A percentile compares a stretch with the other conserved stretches of the same genome.
phyloP scores from a whole-genome alignment of 1,140 invertebrate species.

The Aphis craccivora region DNA sequence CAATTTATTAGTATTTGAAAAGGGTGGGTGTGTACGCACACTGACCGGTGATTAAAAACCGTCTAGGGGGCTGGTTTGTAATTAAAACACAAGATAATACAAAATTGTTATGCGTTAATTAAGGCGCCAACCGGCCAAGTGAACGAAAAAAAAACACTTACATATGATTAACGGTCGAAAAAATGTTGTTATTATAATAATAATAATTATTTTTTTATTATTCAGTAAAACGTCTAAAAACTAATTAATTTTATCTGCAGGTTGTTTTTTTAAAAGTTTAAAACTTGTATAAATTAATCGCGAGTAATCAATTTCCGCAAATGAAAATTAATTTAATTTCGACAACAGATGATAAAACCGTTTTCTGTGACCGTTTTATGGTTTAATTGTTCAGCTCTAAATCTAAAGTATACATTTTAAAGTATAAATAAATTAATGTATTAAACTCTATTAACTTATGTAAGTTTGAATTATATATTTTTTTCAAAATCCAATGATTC shows the following conservation, averaged over 20 bases:
- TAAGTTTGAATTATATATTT: background rate
- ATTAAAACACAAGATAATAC: constrained; percentile 45
- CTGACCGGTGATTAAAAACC: constrained; percentile 54
- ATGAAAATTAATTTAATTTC: constrained; percentile 13
- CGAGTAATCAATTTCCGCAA: constrained; percentile 23
- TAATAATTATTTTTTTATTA: constrained; percentile 15
- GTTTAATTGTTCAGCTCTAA: background rate
- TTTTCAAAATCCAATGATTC: background rate
- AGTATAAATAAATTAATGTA: background rate
- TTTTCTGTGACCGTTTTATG: background rate
- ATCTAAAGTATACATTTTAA: background rate
- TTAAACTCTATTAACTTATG: background rate
- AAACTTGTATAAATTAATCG: constrained; percentile 16
- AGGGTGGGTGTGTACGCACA: background rate
- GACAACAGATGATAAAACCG: background rate
- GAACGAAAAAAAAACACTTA: constrained; percentile 38
- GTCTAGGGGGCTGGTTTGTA: constrained; percentile 44
- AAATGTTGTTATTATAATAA: constrained; percentile 33
- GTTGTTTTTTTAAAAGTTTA: background rate
- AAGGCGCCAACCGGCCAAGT: background rate
- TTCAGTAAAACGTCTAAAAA: background rate
- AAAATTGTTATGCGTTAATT: constrained; percentile 43
- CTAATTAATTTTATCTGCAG: constrained; percentile 31
- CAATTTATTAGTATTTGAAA: background rate
- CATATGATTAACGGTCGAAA: constrained; percentile 38